Percentiles rank a stretch among this genome's conserved stretches.
Conservation (phyloP, 2,797 vertebrate genomes). For the Microctenopoma steveboyesi region DNA sequence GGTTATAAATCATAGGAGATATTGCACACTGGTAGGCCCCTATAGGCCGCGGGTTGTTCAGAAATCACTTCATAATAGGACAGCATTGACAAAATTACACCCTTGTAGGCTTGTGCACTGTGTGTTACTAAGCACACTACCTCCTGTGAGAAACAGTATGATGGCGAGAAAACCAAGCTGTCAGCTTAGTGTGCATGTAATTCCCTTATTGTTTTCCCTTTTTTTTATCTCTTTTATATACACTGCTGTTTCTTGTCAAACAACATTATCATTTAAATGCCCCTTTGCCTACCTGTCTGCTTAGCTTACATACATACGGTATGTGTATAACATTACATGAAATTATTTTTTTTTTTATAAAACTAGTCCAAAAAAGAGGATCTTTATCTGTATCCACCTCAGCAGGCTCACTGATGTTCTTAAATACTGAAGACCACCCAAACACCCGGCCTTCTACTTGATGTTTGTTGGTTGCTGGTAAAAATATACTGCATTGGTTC, state of each 20-base stretch:
- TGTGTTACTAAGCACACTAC: constrained; percentile 14
- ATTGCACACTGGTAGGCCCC: constrained; percentile 1
- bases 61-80: constrained; percentile 35
- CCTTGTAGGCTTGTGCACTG: not conserved
- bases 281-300: constrained; percentile 16
- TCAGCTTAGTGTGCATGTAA: constrained; percentile 19
- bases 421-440: constrained; percentile 30
- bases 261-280: constrained; percentile 19
- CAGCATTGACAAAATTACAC: not conserved
- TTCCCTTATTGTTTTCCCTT: constrained; percentile 12
- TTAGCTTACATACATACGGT: constrained; percentile 14
- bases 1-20: constrained; percentile 43
- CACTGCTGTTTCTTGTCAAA: constrained; percentile 18
- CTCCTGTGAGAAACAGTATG: constrained; percentile 22
- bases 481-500: constrained; percentile 41
- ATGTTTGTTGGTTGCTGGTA: constrained; percentile 37
- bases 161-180: constrained; percentile 29
- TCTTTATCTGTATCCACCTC: constrained; percentile 1
- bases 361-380: constrained; percentile 13
- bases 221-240: constrained; percentile 31
- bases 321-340: not conserved
- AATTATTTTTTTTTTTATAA: not conserved
- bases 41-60: constrained; percentile 17
- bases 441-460: constrained; percentile 25
- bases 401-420: constrained; percentile 1